phyloP scores from a whole-genome alignment of 2,113 vertebrate genomes.

The Phyllostomus hastatus region DNA sequence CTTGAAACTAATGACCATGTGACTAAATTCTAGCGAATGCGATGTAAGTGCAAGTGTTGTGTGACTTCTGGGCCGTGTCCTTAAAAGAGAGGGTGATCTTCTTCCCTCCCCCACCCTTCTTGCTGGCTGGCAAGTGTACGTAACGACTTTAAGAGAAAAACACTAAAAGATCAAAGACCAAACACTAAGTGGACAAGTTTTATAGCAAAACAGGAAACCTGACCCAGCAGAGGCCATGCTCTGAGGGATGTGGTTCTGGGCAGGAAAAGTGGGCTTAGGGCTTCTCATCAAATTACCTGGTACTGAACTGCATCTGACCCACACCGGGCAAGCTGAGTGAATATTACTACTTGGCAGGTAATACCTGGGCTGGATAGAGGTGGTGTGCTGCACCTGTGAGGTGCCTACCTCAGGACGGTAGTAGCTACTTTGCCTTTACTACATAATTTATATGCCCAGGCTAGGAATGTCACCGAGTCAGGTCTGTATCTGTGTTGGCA shows the following conservation, averaged over 20 bases:
- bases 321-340: neutral
- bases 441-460: neutral
- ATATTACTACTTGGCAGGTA: neutral
- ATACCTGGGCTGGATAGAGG: neutral
- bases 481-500: neutral
- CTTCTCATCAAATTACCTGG: neutral
- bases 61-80: neutral
- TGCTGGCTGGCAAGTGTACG: neutral
- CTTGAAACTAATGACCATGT: neutral
- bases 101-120: neutral
- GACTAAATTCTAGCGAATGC: neutral
- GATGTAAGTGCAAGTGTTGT: neutral
- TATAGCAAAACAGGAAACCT: neutral
- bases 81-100: neutral
- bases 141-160: neutral
- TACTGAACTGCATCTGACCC: neutral
- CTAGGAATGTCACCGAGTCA: neutral
- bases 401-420: neutral
- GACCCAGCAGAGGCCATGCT: neutral
- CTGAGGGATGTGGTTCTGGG: neutral
- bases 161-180: neutral
- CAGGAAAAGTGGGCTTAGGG: neutral
- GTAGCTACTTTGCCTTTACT: neutral
- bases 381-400: neutral
- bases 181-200: neutral